A percentile compares a stretch with the other conserved stretches of the same genome.
These are phyloP conservation scores for Branchinecta lynchi DNA, from an alignment of 1,140 invertebrate species.

Conservation along the genomic window DNA sequence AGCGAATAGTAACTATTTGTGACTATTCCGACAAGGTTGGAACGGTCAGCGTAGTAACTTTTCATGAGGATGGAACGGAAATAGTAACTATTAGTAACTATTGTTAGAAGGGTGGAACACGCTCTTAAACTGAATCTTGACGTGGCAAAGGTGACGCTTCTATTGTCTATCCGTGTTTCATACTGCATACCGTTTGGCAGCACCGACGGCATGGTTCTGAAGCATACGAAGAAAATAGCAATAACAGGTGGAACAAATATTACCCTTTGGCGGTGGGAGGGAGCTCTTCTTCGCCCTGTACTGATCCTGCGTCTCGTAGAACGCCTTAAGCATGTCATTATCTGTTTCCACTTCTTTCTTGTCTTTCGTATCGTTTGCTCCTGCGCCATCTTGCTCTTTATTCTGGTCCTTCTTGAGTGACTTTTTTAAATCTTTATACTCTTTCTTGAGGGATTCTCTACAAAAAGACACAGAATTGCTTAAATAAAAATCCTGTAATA, in stretches of 20 bases:
- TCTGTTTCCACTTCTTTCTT: slow-evolving; percentile 33
- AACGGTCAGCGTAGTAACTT: no score
- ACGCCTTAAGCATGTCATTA: slow-evolving; percentile 51
- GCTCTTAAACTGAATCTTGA: no score
- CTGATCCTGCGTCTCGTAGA: slow-evolving; percentile 54
- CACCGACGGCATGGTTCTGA: no score
- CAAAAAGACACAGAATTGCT: slow-evolving; percentile 28
- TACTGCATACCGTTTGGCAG: no score
- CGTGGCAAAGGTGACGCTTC: no score
- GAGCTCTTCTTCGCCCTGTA: slow-evolving; percentile 51
- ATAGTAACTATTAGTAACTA: no score
- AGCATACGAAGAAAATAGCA: no score
- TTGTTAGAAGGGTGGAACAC: no score
- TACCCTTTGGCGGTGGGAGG: slow-evolving; percentile 37
- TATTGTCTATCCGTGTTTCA: no score
- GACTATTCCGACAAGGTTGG: no score
- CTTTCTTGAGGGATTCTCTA: slow-evolving; percentile 56
- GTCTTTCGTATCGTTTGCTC: slow-evolving; percentile 28
- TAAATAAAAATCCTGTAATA: slow-evolving; percentile 15
- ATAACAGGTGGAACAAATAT: slow-evolving; percentile 1
- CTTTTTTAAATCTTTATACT: slow-evolving; percentile 55
- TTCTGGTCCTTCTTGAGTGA: slow-evolving; percentile 45
- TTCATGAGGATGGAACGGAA: no score
- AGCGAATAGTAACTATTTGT: no score
- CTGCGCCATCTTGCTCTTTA: slow-evolving; percentile 35